These are phyloP conservation scores for Aphaenogaster ashmeadi DNA, from an alignment of 1,140 invertebrate species.

Conservation along the genomic window DNA sequence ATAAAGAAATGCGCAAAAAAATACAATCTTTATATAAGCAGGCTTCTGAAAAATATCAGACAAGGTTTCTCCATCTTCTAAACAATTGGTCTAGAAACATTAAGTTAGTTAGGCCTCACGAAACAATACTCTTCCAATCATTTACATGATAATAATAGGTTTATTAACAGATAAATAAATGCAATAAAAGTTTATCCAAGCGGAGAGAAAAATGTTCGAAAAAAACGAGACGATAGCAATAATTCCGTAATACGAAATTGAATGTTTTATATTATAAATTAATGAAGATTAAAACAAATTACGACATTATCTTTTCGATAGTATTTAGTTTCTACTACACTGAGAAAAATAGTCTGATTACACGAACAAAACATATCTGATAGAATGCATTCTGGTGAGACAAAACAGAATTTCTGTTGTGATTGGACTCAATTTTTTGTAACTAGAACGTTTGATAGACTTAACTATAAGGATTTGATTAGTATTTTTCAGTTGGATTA, in stretches of 20 bases:
- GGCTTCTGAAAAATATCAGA: background rate
- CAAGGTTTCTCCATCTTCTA: background rate
- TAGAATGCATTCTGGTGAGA: no score
- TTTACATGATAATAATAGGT: background rate
- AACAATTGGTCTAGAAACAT: background rate
- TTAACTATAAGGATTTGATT: no score
- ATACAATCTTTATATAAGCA: background rate
- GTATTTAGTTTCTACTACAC: background rate
- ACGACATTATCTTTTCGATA: background rate
- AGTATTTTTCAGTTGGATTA: no score
- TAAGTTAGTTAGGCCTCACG: background rate
- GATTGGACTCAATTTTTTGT: no score
- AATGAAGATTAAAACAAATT: constrained; percentile 4
- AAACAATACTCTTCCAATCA: background rate
- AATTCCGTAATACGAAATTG: background rate
- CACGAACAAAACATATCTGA: no score
- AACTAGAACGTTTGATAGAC: no score
- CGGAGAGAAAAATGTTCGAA: background rate
- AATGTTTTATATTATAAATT: background rate
- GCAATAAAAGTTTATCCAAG: background rate
- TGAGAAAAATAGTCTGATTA: no score
- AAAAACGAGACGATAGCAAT: background rate
- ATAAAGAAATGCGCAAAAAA: background rate
- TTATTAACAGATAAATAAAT: background rate
- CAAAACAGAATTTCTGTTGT: no score